Percentiles rank a stretch among this genome's conserved stretches.
Evolutionary conservation across 2,888 invertebrate species (phyloP).

Genomic region (Agonopterix heracliana): DNA sequence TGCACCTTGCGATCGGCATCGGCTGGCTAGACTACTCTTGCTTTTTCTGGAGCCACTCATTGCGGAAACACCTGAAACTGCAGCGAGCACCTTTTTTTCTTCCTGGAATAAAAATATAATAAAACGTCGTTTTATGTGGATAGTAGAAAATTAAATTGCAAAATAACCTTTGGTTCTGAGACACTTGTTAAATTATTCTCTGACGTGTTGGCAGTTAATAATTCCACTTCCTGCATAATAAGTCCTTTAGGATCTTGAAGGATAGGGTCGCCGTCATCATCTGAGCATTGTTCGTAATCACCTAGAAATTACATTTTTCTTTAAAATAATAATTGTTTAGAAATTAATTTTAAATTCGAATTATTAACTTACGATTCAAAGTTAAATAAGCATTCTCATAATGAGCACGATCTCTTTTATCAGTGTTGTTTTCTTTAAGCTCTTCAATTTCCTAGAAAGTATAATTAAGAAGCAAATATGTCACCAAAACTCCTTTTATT

Average conservation of each 20-base stretch:
- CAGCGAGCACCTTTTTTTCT: conserved; percentile 28
- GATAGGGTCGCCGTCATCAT: conserved; percentile 46
- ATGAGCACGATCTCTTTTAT: conserved; percentile 25
- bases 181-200: conserved; percentile 22
- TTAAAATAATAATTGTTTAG: neutral
- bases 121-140: neutral
- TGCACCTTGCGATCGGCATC: conserved; percentile 54
- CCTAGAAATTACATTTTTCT: conserved; percentile 27
- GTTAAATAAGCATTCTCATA: conserved; percentile 50
- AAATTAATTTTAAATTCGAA: neutral
- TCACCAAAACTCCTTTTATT: neutral
- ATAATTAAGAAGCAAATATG: neutral
- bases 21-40: conserved; percentile 32
- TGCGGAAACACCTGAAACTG: conserved; percentile 35
- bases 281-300: conserved; percentile 59
- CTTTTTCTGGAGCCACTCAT: conserved; percentile 40
- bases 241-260: conserved; percentile 53
- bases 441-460: conserved; percentile 3
- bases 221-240: conserved; percentile 54
- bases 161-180: conserved; percentile 12
- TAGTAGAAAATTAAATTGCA: neutral
- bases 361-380: conserved; percentile 50
- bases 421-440: conserved; percentile 1
- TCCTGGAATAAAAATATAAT: conserved; percentile 3
- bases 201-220: conserved; percentile 39